A percentile compares a stretch with the other conserved stretches of the same genome.
phyloP scores from a whole-genome alignment of 2,888 invertebrate genomes.

The Cheiracanthium punctorium region DNA sequence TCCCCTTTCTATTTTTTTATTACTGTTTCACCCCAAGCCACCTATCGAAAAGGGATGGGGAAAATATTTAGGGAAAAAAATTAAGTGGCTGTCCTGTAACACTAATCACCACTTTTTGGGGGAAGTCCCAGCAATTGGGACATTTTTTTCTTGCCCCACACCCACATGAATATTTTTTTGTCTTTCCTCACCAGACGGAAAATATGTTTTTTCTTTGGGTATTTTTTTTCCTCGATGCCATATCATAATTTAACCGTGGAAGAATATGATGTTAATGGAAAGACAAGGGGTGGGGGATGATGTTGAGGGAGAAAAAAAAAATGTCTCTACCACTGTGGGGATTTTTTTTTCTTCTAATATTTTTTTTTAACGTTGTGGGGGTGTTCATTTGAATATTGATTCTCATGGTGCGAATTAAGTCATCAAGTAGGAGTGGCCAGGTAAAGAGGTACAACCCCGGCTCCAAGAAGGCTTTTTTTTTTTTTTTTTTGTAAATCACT shows the following conservation, averaged over 20 bases:
- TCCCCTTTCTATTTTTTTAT: background rate
- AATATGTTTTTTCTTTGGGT: constrained; percentile 35
- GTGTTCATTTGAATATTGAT: constrained; percentile 70
- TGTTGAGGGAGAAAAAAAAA: constrained; percentile 17
- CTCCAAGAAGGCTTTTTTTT: constrained; percentile 12
- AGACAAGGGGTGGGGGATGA: constrained; percentile 31
- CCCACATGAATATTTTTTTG: constrained; percentile 61
- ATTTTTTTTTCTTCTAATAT: constrained; percentile 43
- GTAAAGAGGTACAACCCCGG: constrained; percentile 51
- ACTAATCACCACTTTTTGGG: constrained; percentile 59
- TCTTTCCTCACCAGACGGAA: background rate
- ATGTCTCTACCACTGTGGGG: constrained; percentile 55
- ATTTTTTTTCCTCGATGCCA: constrained; percentile 30
- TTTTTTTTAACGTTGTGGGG: constrained; percentile 25
- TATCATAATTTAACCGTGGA: constrained; percentile 60
- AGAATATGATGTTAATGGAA: constrained; percentile 68
- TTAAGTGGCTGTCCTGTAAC: constrained; percentile 47
- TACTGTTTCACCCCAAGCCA: background rate
- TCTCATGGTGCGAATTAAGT: constrained; percentile 62
- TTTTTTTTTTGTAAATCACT: background rate
- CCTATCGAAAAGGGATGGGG: constrained; percentile 11
- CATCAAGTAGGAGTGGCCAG: constrained; percentile 59
- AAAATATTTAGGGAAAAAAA: background rate
- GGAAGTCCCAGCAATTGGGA: constrained; percentile 57
- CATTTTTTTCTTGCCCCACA: constrained; percentile 43